phyloP scores from a whole-genome alignment of 2,888 invertebrate species.

The Ectemnius cavifrons region DNA sequence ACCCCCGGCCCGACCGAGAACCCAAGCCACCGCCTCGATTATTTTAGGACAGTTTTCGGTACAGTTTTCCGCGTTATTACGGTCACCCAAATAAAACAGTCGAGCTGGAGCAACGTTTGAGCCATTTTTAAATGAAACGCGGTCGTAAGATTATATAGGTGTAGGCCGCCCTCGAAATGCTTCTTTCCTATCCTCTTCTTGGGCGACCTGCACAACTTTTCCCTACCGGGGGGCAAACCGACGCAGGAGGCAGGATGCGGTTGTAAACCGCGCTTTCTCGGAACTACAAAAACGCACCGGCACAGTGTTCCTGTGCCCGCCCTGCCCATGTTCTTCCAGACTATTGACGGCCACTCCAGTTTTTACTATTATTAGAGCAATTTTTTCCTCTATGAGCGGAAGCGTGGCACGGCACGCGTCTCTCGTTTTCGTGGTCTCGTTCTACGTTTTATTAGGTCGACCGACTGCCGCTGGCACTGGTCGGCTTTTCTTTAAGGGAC shows the following conservation, averaged over 20 bases:
- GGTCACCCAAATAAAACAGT: constrained; percentile 74
- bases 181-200: not conserved
- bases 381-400: constrained; percentile 63
- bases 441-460: constrained; percentile 66
- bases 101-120: constrained; percentile 46
- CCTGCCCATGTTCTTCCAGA: too few relatives aligned
- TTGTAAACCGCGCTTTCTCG: constrained; percentile 42
- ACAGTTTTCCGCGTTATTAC: constrained; percentile 75
- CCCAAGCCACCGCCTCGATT: constrained; percentile 24
- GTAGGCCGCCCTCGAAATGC: not conserved
- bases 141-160: constrained; percentile 68
- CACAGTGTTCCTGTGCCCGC: not conserved
- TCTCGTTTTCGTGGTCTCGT: constrained; percentile 45
- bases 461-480: not conserved
- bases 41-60: constrained; percentile 68
- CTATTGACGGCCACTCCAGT: constrained; percentile 62
- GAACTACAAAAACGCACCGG: constrained; percentile 47
- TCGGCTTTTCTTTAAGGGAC: constrained; percentile 11
- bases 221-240: too few relatives aligned
- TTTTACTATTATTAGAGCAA: constrained; percentile 76
- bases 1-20: not conserved
- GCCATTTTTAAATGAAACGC: constrained; percentile 70
- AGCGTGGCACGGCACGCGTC: constrained; percentile 61
- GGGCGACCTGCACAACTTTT: too few relatives aligned
- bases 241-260: not conserved